Evolutionary conservation across 2,797 vertebrate species (phyloP), one percentile per base, ranked within the genome.

Genomic region (Oreortyx pictus): DNA sequence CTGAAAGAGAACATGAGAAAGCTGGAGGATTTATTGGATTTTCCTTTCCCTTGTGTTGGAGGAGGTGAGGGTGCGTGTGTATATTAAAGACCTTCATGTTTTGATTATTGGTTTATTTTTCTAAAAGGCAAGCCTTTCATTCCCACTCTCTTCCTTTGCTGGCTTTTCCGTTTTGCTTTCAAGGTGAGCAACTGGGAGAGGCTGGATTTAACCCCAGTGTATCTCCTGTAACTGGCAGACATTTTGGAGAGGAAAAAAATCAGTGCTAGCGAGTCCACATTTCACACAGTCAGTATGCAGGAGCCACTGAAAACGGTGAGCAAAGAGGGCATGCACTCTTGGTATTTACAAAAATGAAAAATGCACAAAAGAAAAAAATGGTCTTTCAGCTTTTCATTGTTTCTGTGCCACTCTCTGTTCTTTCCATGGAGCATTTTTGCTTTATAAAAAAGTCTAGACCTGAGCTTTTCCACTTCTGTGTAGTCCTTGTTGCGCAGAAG

Each of bases 21-120:
- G 19, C 39, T 88, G 56, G 43, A 68, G 88, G 85, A 88, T 60
- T 25, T 27, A 62, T 17, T 46, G 35, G 47, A 24, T 47, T 81
- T 1, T 0, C 11, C 14, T 78, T 49, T 94, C 43, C 29, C 35
- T 75, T 15, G 6, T 11, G 78, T 68, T 68, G 61, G 41, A 29
- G 80, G 52, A 61, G 64, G 35, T 29, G 31, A 3, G 0, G 0
- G 3, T 31, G 19, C 1, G 0, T 29, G 1, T 29, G 8, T n/a
- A 17, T 39, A 33, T 62, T 73, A 50, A 39, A 89, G 61, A 61
- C 54, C 35, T 72, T 49, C 60, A 72, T 25, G 8, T 52, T 37
- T 7, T n/a, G 29, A 83, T 89, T 78, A 22, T 29, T 47, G 15
- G 14, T 33, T 56, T 13, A 33, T 46, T 25, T 86, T 89, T 79